These are phyloP conservation scores for Lithobates pipiens DNA, from an alignment of 2,797 vertebrate species.

Conservation along the genomic window DNA sequence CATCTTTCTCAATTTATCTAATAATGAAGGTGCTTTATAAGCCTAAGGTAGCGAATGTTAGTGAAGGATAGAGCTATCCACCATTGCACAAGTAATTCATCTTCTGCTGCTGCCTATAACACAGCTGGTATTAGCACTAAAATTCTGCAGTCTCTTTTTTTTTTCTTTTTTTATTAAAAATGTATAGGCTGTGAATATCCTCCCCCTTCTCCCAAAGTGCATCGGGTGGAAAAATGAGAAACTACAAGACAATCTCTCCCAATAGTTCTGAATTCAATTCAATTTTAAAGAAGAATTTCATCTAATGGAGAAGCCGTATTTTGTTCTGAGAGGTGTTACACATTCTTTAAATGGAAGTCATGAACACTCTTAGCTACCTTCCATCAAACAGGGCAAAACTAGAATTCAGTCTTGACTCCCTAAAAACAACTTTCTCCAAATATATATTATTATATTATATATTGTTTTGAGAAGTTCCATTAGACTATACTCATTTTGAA, in stretches of 20 bases:
- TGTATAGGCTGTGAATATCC: constrained; percentile 30
- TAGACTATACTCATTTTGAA: too few species aligned
- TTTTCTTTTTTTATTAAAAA: constrained; percentile 24
- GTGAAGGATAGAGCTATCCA: constrained; percentile 28
- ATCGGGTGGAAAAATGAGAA: not conserved
- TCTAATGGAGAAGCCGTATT: not conserved
- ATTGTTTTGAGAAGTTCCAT: not conserved
- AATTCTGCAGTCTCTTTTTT: constrained; percentile 21
- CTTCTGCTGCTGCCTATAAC: constrained; percentile 37
- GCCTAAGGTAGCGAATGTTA: constrained; percentile 34
- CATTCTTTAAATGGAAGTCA: not conserved
- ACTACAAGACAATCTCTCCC: not conserved
- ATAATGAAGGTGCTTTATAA: constrained; percentile 47
- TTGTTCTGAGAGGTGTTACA: not conserved
- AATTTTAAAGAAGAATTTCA: not conserved
- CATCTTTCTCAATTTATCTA: constrained; percentile 56
- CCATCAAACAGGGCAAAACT: not conserved
- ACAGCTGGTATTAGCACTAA: constrained; percentile 24
- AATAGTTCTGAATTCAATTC: not conserved
- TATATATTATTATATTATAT: not conserved
- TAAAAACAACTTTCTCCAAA: not conserved
- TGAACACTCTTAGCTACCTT: not conserved
- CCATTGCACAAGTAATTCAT: constrained; percentile 29
- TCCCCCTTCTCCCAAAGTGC: not conserved
- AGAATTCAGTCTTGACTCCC: not conserved